These are phyloP conservation scores for Hirtodrosophila alboralis DNA, from an alignment of 2,888 invertebrate species.

Conservation along the genomic window DNA sequence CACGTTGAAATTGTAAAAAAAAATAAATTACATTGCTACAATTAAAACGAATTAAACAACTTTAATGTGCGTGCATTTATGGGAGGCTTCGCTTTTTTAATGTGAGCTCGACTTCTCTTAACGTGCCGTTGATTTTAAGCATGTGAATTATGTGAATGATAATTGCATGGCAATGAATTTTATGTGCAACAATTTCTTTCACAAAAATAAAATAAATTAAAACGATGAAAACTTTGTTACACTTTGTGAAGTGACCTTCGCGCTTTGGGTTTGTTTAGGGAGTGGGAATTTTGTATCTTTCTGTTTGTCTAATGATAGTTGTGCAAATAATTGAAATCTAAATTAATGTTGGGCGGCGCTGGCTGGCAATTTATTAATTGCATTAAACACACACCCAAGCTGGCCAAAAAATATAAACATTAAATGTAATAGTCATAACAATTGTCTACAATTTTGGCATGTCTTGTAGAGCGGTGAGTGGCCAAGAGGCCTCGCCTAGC, in stretches of 20 bases:
- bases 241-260: slow-evolving; percentile 51
- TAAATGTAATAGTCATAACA: slow-evolving; percentile 30
- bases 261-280: slow-evolving; percentile 1
- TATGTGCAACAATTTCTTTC: slow-evolving; percentile 58
- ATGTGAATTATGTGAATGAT: slow-evolving; percentile 63
- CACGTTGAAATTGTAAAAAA: too few relatives aligned
- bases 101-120: slow-evolving; percentile 36
- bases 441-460: slow-evolving; percentile 50
- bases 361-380: slow-evolving; percentile 46
- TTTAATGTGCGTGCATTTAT: slow-evolving; percentile 70
- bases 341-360: slow-evolving; percentile 23
- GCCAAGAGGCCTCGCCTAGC: slow-evolving; percentile 30
- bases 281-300: slow-evolving; percentile 28
- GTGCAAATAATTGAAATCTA: background rate
- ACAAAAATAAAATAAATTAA: background rate
- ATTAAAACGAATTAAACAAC: slow-evolving; percentile 62
- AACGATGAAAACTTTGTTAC: slow-evolving; percentile 36
- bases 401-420: slow-evolving; percentile 17
- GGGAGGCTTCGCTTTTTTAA: slow-evolving; percentile 37
- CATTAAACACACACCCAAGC: slow-evolving; percentile 40
- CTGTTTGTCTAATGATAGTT: background rate
- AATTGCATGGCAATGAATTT: slow-evolving; percentile 76
- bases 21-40: slow-evolving; percentile 64
- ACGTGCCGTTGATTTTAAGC: slow-evolving; percentile 57
- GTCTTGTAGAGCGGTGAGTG: slow-evolving; percentile 31